A percentile compares a stretch with the other conserved stretches of the same genome.
These are phyloP conservation scores for Mohoua ochrocephala DNA, from an alignment of 2,113 vertebrate species.

Conservation along the genomic window DNA sequence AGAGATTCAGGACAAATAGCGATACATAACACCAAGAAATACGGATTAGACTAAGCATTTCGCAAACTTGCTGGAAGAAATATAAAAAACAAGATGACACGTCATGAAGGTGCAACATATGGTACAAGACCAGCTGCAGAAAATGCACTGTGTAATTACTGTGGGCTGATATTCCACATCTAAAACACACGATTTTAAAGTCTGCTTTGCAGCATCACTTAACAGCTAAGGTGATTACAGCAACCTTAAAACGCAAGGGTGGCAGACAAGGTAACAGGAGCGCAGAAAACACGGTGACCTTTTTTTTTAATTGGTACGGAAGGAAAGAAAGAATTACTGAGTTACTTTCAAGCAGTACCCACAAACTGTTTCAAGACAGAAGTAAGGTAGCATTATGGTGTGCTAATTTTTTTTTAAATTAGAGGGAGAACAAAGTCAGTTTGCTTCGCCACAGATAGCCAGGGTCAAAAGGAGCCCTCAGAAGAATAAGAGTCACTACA, in stretches of 20 bases:
- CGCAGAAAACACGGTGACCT: neutral
- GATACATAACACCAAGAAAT: neutral
- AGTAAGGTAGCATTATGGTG: neutral
- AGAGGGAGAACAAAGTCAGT: neutral
- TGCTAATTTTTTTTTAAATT: neutral
- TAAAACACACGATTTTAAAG: neutral
- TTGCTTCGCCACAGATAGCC: neutral
- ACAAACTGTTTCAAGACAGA: neutral
- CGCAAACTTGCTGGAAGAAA: neutral
- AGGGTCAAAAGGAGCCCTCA: neutral
- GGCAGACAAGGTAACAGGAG: neutral
- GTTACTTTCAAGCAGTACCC: neutral
- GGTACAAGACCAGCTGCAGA: neutral
- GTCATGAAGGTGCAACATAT: neutral
- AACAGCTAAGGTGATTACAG: neutral
- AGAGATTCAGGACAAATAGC: neutral
- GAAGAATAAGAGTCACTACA: neutral
- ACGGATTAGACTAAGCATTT: neutral
- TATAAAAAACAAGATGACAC: neutral
- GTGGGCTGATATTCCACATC: neutral
- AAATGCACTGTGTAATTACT: neutral
- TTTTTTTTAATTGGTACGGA: accelerated
- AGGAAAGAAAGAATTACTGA: neutral
- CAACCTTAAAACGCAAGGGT: neutral
- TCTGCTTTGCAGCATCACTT: neutral